These are phyloP conservation scores for Apodemia hepburni DNA, from an alignment of 2,888 invertebrate genomes.

Conservation along the genomic window DNA sequence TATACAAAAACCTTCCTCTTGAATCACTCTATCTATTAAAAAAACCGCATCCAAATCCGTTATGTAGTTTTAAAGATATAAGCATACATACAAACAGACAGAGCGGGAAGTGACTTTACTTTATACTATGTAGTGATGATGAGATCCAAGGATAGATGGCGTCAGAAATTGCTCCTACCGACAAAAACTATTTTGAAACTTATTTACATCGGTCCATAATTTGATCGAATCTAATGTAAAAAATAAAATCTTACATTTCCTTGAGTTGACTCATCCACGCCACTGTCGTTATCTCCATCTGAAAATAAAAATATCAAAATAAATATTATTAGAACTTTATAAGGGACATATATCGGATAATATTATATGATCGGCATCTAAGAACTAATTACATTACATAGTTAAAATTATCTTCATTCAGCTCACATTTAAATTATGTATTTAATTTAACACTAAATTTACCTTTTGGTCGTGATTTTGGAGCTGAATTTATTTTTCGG, in stretches of 20 bases:
- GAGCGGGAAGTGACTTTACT: too few relatives aligned
- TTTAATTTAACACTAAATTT: conserved; percentile 34
- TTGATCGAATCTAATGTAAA: background rate
- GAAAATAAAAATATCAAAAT: conserved; percentile 35
- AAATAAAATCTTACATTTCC: conserved; percentile 83
- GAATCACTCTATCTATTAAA: too few relatives aligned
- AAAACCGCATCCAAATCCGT: too few relatives aligned
- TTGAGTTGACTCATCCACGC: conserved; percentile 90
- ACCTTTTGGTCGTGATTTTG: conserved; percentile 71
- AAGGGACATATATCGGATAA: too few relatives aligned
- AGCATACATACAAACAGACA: too few relatives aligned
- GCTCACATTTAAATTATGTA: background rate
- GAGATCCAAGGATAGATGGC: background rate
- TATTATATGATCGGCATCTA: background rate
- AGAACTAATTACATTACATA: background rate
- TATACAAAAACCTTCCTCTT: too few relatives aligned
- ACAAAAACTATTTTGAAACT: background rate
- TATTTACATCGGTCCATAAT: background rate
- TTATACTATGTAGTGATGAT: too few relatives aligned
- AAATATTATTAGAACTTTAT: background rate
- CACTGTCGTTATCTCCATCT: conserved; percentile 93
- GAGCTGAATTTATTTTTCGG: conserved; percentile 63
- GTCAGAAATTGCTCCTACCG: background rate
- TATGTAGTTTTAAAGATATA: too few relatives aligned
- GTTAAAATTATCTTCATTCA: conserved; percentile 16